A percentile compares a stretch with the other conserved stretches of the same genome.
Evolutionary conservation across 2,888 invertebrate genomes (phyloP).

Genomic region (Corythucha ciliata): DNA sequence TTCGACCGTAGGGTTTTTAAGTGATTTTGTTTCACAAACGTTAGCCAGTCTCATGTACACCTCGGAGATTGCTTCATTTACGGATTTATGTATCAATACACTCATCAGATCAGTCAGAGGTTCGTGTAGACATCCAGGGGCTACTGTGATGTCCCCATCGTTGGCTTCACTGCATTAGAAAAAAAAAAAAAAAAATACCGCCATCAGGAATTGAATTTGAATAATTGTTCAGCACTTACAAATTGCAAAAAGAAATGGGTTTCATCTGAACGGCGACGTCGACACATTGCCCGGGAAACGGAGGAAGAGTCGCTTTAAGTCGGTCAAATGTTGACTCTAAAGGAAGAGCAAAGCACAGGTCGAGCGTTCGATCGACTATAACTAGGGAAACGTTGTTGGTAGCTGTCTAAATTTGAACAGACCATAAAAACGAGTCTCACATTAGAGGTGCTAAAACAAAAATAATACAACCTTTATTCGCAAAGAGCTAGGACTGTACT

Average conservation of each 20-base stretch:
- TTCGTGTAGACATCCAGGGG: slow-evolving; percentile 42
- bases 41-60: slow-evolving; percentile 2
- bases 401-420: slow-evolving; percentile 46
- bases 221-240: slow-evolving; percentile 42
- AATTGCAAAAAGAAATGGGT: slow-evolving; percentile 45
- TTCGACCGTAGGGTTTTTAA: neutral
- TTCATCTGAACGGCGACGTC: slow-evolving; percentile 58
- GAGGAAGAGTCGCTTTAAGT: slow-evolving; percentile 50
- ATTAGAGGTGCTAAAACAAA: too few relatives aligned
- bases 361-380: slow-evolving; percentile 55
- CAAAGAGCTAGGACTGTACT: slow-evolving; percentile 46
- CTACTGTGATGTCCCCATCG: neutral
- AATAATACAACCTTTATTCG: slow-evolving; percentile 47
- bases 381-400: slow-evolving; percentile 47
- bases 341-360: slow-evolving; percentile 48
- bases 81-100: slow-evolving; percentile 5
- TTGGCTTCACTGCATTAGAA: neutral
- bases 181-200: slow-evolving; percentile 1
- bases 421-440: too few relatives aligned
- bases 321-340: slow-evolving; percentile 49
- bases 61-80: slow-evolving; percentile 1
- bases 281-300: slow-evolving; percentile 52
- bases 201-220: neutral
- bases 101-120: slow-evolving; percentile 31
- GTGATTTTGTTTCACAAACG: neutral